Base-by-base conservation (phyloP, 2,113 vertebrate genomes). In the Sterna hirundo region DNA sequence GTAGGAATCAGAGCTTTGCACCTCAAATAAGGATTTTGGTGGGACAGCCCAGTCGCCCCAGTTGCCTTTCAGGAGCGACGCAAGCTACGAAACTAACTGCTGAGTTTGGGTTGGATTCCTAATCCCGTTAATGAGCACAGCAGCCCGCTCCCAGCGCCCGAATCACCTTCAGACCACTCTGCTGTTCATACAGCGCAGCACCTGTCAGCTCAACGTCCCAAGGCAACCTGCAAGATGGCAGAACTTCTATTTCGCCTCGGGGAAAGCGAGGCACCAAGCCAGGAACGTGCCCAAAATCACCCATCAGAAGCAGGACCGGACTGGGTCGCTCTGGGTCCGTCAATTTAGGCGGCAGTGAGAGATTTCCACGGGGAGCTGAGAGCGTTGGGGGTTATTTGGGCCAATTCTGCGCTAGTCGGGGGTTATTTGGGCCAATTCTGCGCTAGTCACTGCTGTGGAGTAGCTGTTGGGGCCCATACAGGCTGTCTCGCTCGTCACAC, bases 101-200 rank as follows among this genome's bases (percentile, higher is more conserved):
- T 10, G 32, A 23, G 70, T 46, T 10, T 1, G 11, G 20, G 27
- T 4, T 13, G 51, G 4, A 47, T 17, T 25, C 8, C 65, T 15
- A 27, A 18, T 11, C 19, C 40, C 3, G 23, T 15, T 26, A 14
- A 36, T 1, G 6, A 27, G 44, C 55, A 11, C 47, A 30, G 62
- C 40, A 54, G 79, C 55, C 72, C 25, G 1, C 26, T 49, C 72
- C 74, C 81, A 23, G 49, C 2, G 40, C 72, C 64, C 4, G 1
- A 71, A 32, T 42, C 15, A 22, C 64, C 71, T 40, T 55, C 72
- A 26, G 15, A 42, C 30, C 49, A 10, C 57, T 2, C 32, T 1
- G 15, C 10, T 61, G 47, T 29, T 18, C 22, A 12, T 2, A 10
- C 1, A 1, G 6, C 1, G 3, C 52, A 32, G 78, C 62, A 20